Base-by-base conservation (phyloP, 2,888 invertebrate genomes). In the Tricholauxania praeusta region DNA sequence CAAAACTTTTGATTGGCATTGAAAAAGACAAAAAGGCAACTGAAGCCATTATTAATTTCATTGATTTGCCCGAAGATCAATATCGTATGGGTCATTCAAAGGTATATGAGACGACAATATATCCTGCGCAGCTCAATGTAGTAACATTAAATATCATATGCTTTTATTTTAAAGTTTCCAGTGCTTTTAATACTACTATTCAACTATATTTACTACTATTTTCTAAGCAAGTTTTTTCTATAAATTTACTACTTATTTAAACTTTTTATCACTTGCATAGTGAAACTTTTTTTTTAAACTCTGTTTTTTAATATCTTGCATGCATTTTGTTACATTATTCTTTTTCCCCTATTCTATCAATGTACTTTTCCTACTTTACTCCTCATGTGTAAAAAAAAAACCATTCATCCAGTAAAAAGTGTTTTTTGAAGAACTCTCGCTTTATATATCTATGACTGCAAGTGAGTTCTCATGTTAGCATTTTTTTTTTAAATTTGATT, bases 11-110 rank as follows among this genome's bases (percentile, higher is more conserved):
- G 88, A 70, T 76, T 77, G 86, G 84, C 79, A 81, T 84, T 76
- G 82, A 82, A 5, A 87, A 87, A 86, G 83, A 84, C 71, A 81
- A 93, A 89, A 93, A 94, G 90, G 94, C 94, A 82, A 92, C 96
- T 78, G 90, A 91, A 88, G 91, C 93, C 89, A 94, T 97, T 89
- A 91, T 96, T 89, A 93, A 93, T 81, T 89, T 90, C 83, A 92
- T 94, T 88, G 92, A 92, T 89, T 91, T 99, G 90, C 96, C 96
- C 87, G 90, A 93, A 82, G 97, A 98, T 89, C 96, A 96, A 89
- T 99, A 92, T 91, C 93, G 97, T 86, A 89, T 97, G 89, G 99
- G 99, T 90, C 93, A 92, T 89, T 97, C 97, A 82, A 99, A 98
- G 95, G 97, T 98, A 94, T 90, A 87, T 82, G 39, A 39, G 39